Evolutionary conservation across 2,888 invertebrate genomes (phyloP), one percentile per base, ranked within the genome.

Genomic region (Scaptomyza flava): DNA sequence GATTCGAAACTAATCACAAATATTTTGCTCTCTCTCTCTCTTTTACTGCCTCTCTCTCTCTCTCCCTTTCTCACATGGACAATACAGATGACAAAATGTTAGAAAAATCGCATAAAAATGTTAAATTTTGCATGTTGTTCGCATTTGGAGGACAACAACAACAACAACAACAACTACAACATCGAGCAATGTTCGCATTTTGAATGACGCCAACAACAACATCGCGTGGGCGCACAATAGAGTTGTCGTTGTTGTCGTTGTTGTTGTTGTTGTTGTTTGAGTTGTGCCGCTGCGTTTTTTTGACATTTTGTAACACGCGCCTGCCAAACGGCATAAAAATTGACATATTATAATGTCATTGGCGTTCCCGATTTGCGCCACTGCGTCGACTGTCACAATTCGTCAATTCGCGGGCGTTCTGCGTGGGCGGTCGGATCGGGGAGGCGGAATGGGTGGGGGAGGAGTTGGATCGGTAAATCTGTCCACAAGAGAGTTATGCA

Each of bases 321-420:
- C 84, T 85, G 83, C 85, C 85, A 84, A 84, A 78, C 81, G 79
- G 83, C 85, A 86, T 86, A 79, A 84, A 88, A 88, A 88, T 85
- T 88, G 88, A 87, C 87, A 85, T 87, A 88, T 87, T 87, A 88
- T 81, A 87, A 87, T 85, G 87, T 88, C 85, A 88, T 84, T 75
- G 81, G 81, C 81, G 81, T 83, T 70, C 81, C 84, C 81, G 81
- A 81, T 81, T 81, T 81, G 84, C 83, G 81, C 81, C 83, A 81
- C 81, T 81, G 81, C 81, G 79, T 83, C 81, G 75, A 75, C 75
- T 75, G 75, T 75, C 74, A 75, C 74, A 75, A 75, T 72, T 63
- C 76, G 70, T 72, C 72, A 76, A 76, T 77, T 61, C 33, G 68
- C 51, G 77, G 71, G 77, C 67, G 73, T 66, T 57, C 74, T 30